Base-by-base conservation (phyloP, 1,140 invertebrate genomes). In the Drosophila nikananu region DNA sequence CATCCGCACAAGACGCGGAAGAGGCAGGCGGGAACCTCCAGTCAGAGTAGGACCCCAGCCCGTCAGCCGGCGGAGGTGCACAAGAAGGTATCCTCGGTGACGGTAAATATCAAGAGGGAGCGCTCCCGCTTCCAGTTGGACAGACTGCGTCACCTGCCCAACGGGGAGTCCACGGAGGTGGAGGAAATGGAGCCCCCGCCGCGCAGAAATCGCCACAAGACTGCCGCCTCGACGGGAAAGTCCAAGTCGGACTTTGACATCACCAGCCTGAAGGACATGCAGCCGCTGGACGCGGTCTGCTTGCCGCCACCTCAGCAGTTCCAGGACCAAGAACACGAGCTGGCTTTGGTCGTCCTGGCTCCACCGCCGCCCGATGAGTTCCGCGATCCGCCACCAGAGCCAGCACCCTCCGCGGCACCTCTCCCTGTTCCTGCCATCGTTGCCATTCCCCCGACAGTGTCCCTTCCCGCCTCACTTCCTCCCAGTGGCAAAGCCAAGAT, bases 281-380 rank as follows among this genome's bases (percentile, higher is more conserved):
- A 95, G 81, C 95, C 95, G 17, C 96, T 96, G 82, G 96, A 97
- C 87, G 96, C 97, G 83, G 94, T 97, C 8, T 94, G 95, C 25
- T 91, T 97, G 25, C 96, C 97, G 10, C 97, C 97, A 3, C 97
- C 97, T 0, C 96, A 97, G 81, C 96, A 97, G 93, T 97, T 97
- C 81, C 95, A 96, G 91, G 97, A 97, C 93, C 77, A 80, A 21
- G 95, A 96, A n/a, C 83, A 79, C 49, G 82, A 86, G 15, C 61
- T 89, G n/a, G 44, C 44, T 0, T n/a, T 72, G 19, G 46, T 17
- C 13, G 35, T 32, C 23, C 44, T 87, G 35, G 83, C 83, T 19
- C 95, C 95, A 12, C 95, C 95, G 5, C 95, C 95, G 12, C 96
- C 96, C 0, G 96, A 96, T 81, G 95, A 95, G 79, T 97, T 97